phyloP scores from a whole-genome alignment of 2,113 vertebrate species.

The Coreoperca whiteheadi region DNA sequence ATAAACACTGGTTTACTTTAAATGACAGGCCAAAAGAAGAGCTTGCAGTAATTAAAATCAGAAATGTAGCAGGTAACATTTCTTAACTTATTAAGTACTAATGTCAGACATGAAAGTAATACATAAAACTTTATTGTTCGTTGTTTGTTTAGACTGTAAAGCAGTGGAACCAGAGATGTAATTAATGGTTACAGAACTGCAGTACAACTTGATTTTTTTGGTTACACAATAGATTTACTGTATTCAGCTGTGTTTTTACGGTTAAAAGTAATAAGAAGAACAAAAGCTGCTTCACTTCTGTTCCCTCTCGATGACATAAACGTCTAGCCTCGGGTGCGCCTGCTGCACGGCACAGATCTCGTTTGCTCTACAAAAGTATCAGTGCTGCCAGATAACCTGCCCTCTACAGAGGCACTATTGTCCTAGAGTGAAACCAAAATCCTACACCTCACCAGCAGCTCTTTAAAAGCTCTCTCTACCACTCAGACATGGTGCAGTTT shows the following conservation, averaged over 20 bases:
- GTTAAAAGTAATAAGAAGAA: constrained; percentile 33
- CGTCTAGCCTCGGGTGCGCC: constrained; percentile 46
- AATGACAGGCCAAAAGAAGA: neutral
- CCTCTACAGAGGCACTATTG: constrained; percentile 75
- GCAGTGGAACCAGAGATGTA: constrained; percentile 30
- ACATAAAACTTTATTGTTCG: constrained; percentile 9
- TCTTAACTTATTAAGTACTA: constrained; percentile 10
- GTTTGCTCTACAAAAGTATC: constrained; percentile 53
- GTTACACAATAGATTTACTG: constrained; percentile 40
- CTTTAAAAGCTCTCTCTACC: constrained; percentile 44
- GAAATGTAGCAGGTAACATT: neutral
- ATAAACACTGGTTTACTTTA: constrained; percentile 3
- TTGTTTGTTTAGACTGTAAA: constrained; percentile 45
- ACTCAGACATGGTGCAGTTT: constrained; percentile 66
- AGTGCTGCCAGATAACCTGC: constrained; percentile 61
- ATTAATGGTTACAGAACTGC: constrained; percentile 30
- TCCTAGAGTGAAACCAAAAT: constrained; percentile 73
- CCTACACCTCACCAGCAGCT: constrained; percentile 50
- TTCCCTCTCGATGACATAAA: constrained; percentile 49
- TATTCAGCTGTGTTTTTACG: constrained; percentile 8
- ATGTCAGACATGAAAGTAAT: constrained; percentile 11
- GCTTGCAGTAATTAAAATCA: constrained; percentile 20
- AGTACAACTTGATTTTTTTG: neutral
- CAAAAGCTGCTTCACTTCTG: constrained; percentile 43
- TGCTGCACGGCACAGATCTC: constrained; percentile 37